These are phyloP conservation scores for Choreutis nemorana DNA, from an alignment of 2,888 invertebrate species.

Conservation along the genomic window DNA sequence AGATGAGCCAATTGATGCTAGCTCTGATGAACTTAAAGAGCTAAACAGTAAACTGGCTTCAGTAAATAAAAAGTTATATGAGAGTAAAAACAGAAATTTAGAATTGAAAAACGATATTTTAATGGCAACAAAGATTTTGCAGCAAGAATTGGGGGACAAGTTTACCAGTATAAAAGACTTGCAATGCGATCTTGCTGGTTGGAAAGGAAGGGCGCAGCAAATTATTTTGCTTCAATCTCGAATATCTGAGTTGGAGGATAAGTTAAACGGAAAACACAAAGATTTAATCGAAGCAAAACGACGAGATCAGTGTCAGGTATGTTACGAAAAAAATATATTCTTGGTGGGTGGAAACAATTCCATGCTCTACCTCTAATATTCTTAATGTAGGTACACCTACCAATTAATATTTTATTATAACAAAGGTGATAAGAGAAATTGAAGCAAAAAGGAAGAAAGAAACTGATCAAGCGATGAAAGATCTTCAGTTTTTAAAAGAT, in stretches of 20 bases:
- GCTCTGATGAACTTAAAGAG: constrained; percentile 62
- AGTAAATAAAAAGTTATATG: constrained; percentile 71
- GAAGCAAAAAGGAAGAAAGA: constrained; percentile 66
- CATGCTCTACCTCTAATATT: no score
- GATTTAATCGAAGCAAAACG: constrained; percentile 27
- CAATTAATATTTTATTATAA: constrained; percentile 7
- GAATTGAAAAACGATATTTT: constrained; percentile 76
- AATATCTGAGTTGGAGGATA: constrained; percentile 71
- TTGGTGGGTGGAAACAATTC: neutral
- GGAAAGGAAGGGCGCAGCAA: constrained; percentile 83
- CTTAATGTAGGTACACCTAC: neutral
- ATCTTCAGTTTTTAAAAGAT: constrained; percentile 59
- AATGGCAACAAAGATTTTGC: constrained; percentile 75
- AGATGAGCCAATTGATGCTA: constrained; percentile 46
- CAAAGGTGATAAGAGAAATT: constrained; percentile 52
- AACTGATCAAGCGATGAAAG: constrained; percentile 67
- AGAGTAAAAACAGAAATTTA: constrained; percentile 73
- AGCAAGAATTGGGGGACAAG: constrained; percentile 79
- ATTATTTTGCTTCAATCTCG: constrained; percentile 74
- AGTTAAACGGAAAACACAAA: constrained; percentile 53
- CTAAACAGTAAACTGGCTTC: constrained; percentile 67
- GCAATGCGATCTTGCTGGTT: constrained; percentile 65
- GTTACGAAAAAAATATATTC: neutral
- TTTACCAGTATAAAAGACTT: constrained; percentile 70
- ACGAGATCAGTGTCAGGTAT: constrained; percentile 39